Conservation (phyloP, 2,797 vertebrate genomes). For the Pseudopleuronectes americanus region DNA sequence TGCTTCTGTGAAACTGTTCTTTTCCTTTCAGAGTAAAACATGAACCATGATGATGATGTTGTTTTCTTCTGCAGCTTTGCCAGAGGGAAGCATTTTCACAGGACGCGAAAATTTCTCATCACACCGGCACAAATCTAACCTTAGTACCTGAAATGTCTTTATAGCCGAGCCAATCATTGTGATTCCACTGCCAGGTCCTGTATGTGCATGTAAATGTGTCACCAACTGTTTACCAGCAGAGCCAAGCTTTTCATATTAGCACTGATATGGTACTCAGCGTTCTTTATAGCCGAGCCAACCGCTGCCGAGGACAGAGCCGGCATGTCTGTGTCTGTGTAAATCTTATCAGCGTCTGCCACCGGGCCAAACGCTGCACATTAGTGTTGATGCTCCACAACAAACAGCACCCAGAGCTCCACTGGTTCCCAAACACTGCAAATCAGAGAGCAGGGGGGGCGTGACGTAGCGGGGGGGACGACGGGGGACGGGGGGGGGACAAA, state of each 20-base stretch:
- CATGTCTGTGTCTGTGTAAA: conserved; percentile 41
- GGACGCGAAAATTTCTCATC: conserved; percentile 7
- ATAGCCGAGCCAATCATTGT: conserved; percentile 30
- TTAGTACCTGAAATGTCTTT: conserved; percentile 35
- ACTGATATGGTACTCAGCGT: conserved; percentile 37
- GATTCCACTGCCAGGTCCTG: conserved; percentile 28
- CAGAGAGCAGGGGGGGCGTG: conserved; percentile 17
- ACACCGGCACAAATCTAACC: conserved; percentile 20
- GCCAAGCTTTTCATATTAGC: conserved; percentile 52
- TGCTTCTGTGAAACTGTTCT: too few relatives aligned
- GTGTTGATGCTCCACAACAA: conserved; percentile 45
- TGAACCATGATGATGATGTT: too few relatives aligned
- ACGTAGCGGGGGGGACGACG: conserved; percentile 2
- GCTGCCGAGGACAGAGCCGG: conserved; percentile 22
- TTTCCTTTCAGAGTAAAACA: too few relatives aligned
- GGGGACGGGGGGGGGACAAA: not conserved
- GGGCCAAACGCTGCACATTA: conserved; percentile 45
- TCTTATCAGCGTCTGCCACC: conserved; percentile 51
- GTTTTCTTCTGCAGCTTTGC: not conserved
- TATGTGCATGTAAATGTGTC: conserved; percentile 51
- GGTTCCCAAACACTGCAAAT: conserved; percentile 25
- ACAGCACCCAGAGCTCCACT: conserved; percentile 13
- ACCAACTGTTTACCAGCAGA: conserved; percentile 35
- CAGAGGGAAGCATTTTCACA: conserved; percentile 20
- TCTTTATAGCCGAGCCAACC: conserved; percentile 49